These are phyloP conservation scores for Phrixothrix hirtus DNA, from an alignment of 2,888 invertebrate species.

Conservation along the genomic window DNA sequence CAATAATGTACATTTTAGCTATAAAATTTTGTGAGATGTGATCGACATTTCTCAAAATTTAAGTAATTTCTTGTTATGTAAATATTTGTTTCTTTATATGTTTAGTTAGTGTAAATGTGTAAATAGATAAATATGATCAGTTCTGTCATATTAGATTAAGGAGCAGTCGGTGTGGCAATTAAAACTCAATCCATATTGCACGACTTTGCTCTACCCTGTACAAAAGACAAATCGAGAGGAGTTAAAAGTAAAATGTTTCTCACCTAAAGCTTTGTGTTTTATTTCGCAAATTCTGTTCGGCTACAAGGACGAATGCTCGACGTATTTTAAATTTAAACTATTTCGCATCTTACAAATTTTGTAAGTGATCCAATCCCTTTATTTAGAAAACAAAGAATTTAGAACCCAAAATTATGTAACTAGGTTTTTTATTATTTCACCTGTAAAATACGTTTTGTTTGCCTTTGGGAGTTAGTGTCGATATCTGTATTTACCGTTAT, in stretches of 20 bases:
- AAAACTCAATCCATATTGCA: conserved; percentile 8
- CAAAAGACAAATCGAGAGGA: conserved; percentile 11
- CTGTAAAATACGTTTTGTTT: conserved; percentile 17
- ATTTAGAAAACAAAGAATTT: too few relatives aligned
- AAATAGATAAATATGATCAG: conserved; percentile 13
- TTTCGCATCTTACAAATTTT: too few relatives aligned
- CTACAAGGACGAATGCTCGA: conserved; percentile 8
- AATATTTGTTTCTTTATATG: conserved; percentile 13
- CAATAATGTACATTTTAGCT: neutral
- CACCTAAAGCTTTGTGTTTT: conserved; percentile 11
- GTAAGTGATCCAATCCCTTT: too few relatives aligned
- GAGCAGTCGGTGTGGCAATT: conserved; percentile 11
- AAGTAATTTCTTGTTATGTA: conserved; percentile 14
- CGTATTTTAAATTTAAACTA: too few relatives aligned
- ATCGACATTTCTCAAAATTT: conserved; percentile 16
- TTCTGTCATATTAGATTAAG: neutral
- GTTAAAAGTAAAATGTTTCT: conserved; percentile 8
- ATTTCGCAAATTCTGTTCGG: conserved; percentile 1
- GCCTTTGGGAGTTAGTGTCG: conserved; percentile 19
- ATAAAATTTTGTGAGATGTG: conserved; percentile 12
- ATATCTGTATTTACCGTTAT: conserved; percentile 26
- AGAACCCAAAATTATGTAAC: conserved; percentile 4
- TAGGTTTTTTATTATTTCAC: conserved; percentile 14
- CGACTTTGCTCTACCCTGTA: conserved; percentile 5
- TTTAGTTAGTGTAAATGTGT: conserved; percentile 17